A percentile compares a stretch with the other conserved stretches of the same genome.
phyloP scores from a whole-genome alignment of 2,888 invertebrate species.

The Brenthis hecate region DNA sequence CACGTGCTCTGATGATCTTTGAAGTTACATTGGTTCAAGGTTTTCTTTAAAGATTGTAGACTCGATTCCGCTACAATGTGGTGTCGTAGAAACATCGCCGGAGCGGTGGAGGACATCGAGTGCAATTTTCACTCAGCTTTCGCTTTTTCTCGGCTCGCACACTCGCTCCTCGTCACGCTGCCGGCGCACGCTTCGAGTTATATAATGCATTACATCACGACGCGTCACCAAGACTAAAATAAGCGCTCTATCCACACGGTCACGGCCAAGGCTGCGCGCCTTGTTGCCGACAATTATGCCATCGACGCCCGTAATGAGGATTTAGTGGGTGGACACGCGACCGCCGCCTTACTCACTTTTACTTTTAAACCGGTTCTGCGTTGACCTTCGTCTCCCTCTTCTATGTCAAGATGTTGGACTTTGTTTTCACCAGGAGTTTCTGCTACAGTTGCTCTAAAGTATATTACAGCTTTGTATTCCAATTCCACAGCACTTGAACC shows the following conservation, averaged over 20 bases:
- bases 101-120: slow-evolving; percentile 40
- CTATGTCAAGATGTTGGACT: slow-evolving; percentile 46
- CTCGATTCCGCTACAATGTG: slow-evolving; percentile 12
- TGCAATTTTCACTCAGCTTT: slow-evolving; percentile 73
- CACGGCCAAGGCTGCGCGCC: slow-evolving; percentile 80
- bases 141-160: slow-evolving; percentile 63
- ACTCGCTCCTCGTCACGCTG: slow-evolving; percentile 55
- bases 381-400: slow-evolving; percentile 62
- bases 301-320: slow-evolving; percentile 73
- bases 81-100: slow-evolving; percentile 11
- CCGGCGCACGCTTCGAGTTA: slow-evolving; percentile 64
- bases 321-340: slow-evolving; percentile 78
- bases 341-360: slow-evolving; percentile 69
- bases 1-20: slow-evolving; percentile 14
- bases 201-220: slow-evolving; percentile 75
- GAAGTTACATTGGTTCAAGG: slow-evolving; percentile 7
- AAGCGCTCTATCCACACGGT: slow-evolving; percentile 75
- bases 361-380: slow-evolving; percentile 75
- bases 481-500: background rate
- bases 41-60: slow-evolving; percentile 8
- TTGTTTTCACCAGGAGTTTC: slow-evolving; percentile 27
- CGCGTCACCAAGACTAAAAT: slow-evolving; percentile 78
- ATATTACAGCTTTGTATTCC: background rate
- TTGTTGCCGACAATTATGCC: slow-evolving; percentile 72
- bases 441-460: background rate